Evolutionary conservation across 2,797 vertebrate genomes (phyloP), one percentile per base, ranked within the genome.

Genomic region (Enoplosus armatus): DNA sequence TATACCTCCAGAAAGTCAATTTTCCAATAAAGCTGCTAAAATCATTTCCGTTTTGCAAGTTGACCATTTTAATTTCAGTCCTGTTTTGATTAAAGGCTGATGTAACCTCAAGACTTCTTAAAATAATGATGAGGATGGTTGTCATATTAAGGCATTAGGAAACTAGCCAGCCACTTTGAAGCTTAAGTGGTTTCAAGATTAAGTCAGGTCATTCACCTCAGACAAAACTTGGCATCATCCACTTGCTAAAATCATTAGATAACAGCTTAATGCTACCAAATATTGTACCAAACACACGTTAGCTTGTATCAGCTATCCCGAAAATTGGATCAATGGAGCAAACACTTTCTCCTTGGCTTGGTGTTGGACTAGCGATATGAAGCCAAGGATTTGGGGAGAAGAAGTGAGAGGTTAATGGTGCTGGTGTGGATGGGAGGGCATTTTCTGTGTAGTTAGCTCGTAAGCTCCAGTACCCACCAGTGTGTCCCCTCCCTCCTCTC

Each of bases 371-470:
- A n/a, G 3, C 65, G 24, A 27, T 47, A 58, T 35, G 63, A 85
- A 60, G 54, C 50, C 43, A 64, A 59, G 41, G 59, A 75, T 70
- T 76, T 60, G 11, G 43, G 55, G 68, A 80, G 64, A 60, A 45
- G 35, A 79, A 79, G 29, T 15, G 8, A 84, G 70, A 80, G 62
- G 29, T 54, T 78, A 61, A 68, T 58, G 71, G 16, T 53, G 56
- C 67, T 31, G 37, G 64, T 63, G 65, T 35, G 64, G 76, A 75
- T 62, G 37, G 55, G 74, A 61, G 61, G 79, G 80, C 75, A 64
- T 89, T 87, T 84, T 83, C 64, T 75, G 70, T 81, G 83, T 76
- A 75, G 75, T 84, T 82, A 70, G 71, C 79, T 84, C 8, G 8
- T 75, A 68, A 51, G 67, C 61, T 84, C 84, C 82, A 79, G 63